A percentile compares a stretch with the other conserved stretches of the same genome.
phyloP scores from a whole-genome alignment of 2,797 vertebrate species.

The Tenualosa ilisha region DNA sequence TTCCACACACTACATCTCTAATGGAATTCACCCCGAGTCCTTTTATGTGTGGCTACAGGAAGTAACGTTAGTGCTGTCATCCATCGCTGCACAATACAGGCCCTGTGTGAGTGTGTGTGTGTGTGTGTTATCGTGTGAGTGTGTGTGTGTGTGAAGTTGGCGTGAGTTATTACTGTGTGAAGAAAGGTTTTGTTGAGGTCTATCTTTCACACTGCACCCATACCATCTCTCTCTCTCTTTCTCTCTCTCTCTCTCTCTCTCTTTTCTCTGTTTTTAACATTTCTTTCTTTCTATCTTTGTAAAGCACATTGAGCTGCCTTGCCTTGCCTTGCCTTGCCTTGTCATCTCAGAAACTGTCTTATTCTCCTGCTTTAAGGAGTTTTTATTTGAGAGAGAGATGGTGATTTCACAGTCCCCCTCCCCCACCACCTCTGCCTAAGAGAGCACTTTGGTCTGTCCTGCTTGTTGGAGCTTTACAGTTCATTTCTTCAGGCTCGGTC shows the following conservation, averaged over 20 bases:
- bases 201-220: neutral
- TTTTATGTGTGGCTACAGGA: conserved; percentile 54
- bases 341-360: conserved; percentile 27
- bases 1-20: neutral
- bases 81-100: conserved; percentile 58
- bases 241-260: neutral
- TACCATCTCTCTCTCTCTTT: neutral
- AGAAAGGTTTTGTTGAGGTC: conserved; percentile 45
- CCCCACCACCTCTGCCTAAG: conserved; percentile 30
- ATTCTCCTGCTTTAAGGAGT: conserved; percentile 30
- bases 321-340: too few species aligned
- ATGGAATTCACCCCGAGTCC: conserved; percentile 34
- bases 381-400: conserved; percentile 31
- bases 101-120: conserved; percentile 53
- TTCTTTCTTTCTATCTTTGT: neutral
- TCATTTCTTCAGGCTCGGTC: conserved; percentile 31
- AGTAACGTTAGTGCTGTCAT: conserved; percentile 61
- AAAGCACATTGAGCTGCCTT: too few species aligned
- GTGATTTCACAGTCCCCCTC: conserved; percentile 47
- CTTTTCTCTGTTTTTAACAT: neutral
- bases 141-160: conserved; percentile 29
- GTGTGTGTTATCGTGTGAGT: conserved; percentile 42
- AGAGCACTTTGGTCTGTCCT: conserved; percentile 36
- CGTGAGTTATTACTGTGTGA: conserved; percentile 57
- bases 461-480: conserved; percentile 33